phyloP scores from a whole-genome alignment of 2,113 vertebrate genomes.

The Cyanistes caeruleus region DNA sequence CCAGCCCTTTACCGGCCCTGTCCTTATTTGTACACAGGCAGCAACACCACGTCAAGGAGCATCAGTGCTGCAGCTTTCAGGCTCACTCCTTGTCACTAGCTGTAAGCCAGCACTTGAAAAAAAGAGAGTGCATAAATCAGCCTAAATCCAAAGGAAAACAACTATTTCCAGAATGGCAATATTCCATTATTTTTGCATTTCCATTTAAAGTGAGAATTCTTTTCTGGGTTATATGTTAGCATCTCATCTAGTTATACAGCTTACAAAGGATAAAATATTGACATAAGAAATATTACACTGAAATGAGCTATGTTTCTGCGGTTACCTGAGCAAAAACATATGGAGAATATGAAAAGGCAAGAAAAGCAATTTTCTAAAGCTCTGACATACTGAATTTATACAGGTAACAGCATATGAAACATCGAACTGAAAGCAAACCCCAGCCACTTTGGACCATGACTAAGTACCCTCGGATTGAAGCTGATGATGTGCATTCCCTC shows the following conservation, averaged over 20 bases:
- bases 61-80: background rate
- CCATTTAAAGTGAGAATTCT: background rate
- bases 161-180: background rate
- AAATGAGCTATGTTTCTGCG: background rate
- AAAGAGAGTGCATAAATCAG: background rate
- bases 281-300: background rate
- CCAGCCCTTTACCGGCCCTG: fast-evolving
- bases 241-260: background rate
- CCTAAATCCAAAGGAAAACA: background rate
- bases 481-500: fast-evolving
- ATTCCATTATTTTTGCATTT: background rate
- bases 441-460: background rate
- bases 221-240: background rate
- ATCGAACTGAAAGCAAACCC: background rate
- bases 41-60: background rate
- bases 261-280: background rate
- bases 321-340: background rate
- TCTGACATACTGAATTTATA: background rate
- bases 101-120: background rate
- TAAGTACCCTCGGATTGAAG: background rate
- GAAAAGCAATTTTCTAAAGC: background rate
- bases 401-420: background rate
- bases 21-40: background rate
- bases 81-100: background rate
- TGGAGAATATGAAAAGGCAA: background rate